These are phyloP conservation scores for Alligator mississippiensis DNA, from an alignment of 2,113 vertebrate species.

Conservation along the genomic window DNA sequence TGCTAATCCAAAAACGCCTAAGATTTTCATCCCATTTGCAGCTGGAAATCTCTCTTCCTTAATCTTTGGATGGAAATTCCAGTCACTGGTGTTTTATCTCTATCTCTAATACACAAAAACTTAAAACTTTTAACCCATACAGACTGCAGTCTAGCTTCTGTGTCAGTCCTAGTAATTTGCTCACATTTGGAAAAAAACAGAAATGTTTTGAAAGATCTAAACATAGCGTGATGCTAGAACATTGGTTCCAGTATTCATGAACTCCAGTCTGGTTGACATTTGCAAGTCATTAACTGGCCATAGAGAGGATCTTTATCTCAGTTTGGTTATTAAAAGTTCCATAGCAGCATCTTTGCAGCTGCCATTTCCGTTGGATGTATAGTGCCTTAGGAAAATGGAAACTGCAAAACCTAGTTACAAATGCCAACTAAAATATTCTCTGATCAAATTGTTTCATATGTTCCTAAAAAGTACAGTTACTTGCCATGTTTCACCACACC, in stretches of 20 bases:
- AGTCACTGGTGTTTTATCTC: background rate
- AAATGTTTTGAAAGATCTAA: background rate
- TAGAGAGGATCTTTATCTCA: background rate
- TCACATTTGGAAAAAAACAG: background rate
- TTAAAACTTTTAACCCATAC: background rate
- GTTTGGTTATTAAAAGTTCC: background rate
- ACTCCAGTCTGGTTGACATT: background rate
- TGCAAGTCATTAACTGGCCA: background rate
- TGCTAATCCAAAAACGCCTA: background rate
- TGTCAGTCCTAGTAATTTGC: background rate
- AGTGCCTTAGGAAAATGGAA: background rate
- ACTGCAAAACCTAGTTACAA: background rate
- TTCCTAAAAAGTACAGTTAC: background rate
- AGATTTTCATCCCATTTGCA: background rate
- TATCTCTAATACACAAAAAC: background rate
- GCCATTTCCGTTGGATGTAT: background rate
- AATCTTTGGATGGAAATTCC: background rate
- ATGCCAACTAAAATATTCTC: background rate
- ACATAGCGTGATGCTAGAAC: background rate
- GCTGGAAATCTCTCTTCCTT: background rate
- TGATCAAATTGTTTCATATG: conserved; percentile 8
- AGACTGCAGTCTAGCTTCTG: background rate
- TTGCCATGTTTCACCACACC: background rate
- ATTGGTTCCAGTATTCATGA: background rate
- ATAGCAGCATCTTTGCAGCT: background rate